A percentile compares a stretch with the other conserved stretches of the same genome.
phyloP scores from a whole-genome alignment of 2,888 invertebrate species.

The Tigriopus californicus region DNA sequence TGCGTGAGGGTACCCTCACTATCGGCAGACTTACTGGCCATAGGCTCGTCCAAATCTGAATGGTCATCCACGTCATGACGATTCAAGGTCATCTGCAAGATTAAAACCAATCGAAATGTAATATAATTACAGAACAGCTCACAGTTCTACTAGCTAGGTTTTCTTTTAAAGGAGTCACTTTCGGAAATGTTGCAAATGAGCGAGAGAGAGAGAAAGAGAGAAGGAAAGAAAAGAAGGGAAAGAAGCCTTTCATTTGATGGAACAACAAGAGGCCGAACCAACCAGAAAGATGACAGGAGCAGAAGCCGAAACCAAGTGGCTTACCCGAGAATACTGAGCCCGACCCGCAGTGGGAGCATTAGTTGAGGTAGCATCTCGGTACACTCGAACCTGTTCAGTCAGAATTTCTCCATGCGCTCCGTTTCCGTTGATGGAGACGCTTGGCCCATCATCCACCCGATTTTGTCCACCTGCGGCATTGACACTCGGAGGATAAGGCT shows the following conservation, averaged over 20 bases:
- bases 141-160: too few relatives aligned
- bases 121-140: neutral
- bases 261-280: neutral
- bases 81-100: constrained; percentile 6
- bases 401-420: neutral
- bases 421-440: neutral
- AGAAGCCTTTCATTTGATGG: neutral
- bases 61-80: neutral
- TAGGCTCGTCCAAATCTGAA: constrained; percentile 15
- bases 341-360: neutral
- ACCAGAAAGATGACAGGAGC: neutral
- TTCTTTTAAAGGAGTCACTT: neutral
- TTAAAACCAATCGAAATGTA: neutral
- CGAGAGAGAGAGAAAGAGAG: neutral
- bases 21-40: constrained; percentile 15
- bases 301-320: neutral
- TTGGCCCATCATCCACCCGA: neutral
- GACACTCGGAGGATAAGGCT: constrained; percentile 24
- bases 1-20: constrained; percentile 28
- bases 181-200: neutral
- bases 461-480: neutral
- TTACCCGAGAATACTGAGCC: neutral
- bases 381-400: constrained; percentile 14
- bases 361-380: constrained; percentile 8
- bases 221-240: neutral